These are phyloP conservation scores for Pluvianellus socialis DNA, from an alignment of 2,113 vertebrate genomes.

Conservation along the genomic window DNA sequence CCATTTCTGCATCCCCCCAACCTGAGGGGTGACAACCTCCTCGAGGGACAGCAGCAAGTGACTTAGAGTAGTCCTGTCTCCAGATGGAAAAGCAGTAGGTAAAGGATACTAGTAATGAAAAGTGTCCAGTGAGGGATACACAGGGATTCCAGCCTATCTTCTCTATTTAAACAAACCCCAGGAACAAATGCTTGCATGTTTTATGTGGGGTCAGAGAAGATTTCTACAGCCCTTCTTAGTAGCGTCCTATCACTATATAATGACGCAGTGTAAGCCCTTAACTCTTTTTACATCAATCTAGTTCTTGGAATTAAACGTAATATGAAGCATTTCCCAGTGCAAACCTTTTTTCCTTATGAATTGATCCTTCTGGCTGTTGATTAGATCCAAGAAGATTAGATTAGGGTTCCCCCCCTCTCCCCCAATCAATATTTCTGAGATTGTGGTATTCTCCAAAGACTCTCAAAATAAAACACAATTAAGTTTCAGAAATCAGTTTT, in stretches of 20 bases:
- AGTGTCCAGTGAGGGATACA: not conserved
- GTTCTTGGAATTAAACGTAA: not conserved
- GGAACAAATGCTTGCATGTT: not conserved
- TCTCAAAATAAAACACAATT: not conserved
- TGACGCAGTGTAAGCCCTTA: not conserved
- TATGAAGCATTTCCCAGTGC: not conserved
- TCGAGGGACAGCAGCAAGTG: not conserved
- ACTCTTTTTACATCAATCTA: not conserved
- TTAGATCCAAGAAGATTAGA: too few species aligned
- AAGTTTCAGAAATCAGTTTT: conserved; percentile 4
- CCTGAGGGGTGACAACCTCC: not conserved
- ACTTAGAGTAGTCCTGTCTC: not conserved
- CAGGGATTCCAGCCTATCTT: not conserved
- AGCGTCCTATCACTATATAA: not conserved
- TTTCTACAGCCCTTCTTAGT: not conserved
- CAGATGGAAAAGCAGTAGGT: not conserved
- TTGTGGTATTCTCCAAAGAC: not conserved
- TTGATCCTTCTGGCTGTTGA: too few species aligned
- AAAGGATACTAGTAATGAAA: not conserved
- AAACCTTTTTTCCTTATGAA: not conserved
- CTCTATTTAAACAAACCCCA: not conserved
- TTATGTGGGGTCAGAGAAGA: not conserved
- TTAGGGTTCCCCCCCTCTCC: not conserved
- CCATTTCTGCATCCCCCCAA: not conserved
- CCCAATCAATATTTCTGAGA: not conserved